phyloP scores from a whole-genome alignment of 2,888 invertebrate species.

The Siphlonurus alternatus region DNA sequence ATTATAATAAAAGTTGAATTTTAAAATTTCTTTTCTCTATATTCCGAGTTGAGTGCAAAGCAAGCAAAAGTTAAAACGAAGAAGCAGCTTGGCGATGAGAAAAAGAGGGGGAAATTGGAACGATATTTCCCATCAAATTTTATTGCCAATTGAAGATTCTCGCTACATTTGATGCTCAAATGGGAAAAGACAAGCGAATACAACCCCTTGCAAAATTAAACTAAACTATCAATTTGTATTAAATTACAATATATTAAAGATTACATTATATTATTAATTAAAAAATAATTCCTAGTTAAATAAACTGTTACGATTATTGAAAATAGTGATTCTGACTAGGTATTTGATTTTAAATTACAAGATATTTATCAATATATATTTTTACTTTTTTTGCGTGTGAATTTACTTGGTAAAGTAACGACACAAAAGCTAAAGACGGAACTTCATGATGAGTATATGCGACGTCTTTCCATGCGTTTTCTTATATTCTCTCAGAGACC shows the following conservation, averaged over 20 bases:
- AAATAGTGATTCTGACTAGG: too few species aligned
- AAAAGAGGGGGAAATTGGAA: neutral
- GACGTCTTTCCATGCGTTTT: neutral
- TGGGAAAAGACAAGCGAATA: neutral
- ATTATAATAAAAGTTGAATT: too few species aligned
- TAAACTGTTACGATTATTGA: too few species aligned
- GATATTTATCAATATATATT: too few species aligned
- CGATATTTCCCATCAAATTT: constrained; percentile 8
- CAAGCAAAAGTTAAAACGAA: neutral
- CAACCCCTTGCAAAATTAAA: neutral
- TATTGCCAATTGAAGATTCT: constrained; percentile 7
- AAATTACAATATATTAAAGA: too few species aligned
- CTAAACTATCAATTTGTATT: too few species aligned
- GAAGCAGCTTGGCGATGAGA: neutral
- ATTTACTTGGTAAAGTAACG: neutral
- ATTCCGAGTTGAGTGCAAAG: too few species aligned
- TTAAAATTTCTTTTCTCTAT: too few species aligned
- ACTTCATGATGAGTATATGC: neutral
- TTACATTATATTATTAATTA: too few species aligned
- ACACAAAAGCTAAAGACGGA: neutral
- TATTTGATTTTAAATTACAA: too few species aligned
- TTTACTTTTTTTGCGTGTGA: neutral
- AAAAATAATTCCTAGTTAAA: too few species aligned
- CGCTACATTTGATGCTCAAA: constrained; percentile 5
- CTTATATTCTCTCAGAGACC: neutral